phyloP scores from a whole-genome alignment of 2,888 invertebrate species.

The Drosophila mulleri region DNA sequence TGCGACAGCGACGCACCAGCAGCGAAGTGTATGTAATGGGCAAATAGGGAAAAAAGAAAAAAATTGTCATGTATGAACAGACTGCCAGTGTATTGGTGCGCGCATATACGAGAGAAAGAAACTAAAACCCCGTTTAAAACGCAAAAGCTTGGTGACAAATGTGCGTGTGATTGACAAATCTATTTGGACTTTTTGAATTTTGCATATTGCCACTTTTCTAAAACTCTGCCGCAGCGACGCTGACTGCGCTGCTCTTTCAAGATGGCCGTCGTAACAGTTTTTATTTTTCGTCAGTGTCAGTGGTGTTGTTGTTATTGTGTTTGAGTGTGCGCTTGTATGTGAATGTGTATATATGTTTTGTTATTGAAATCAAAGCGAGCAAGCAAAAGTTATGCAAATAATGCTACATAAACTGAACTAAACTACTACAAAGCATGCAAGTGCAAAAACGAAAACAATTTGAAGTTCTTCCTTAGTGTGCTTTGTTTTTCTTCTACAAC shows the following conservation, averaged over 20 bases:
- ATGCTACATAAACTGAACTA: conserved; percentile 34
- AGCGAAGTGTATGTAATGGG: conserved; percentile 59
- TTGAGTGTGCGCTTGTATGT: conserved; percentile 36
- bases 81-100: conserved; percentile 58
- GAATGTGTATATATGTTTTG: conserved; percentile 50
- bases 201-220: conserved; percentile 55
- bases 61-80: conserved; percentile 63
- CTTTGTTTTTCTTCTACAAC: conserved; percentile 43
- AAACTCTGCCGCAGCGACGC: conserved; percentile 40
- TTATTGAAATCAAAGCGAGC: conserved; percentile 57
- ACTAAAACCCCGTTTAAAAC: conserved; percentile 33
- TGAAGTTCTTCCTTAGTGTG: conserved; percentile 31
- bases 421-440: conserved; percentile 25
- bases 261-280: conserved; percentile 84
- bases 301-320: conserved; percentile 67
- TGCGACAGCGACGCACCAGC: conserved; percentile 51
- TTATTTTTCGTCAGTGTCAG: conserved; percentile 72
- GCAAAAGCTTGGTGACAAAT: conserved; percentile 34
- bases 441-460: conserved; percentile 50
- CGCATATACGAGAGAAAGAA: conserved; percentile 49
- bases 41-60: conserved; percentile 55
- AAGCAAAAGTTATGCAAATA: conserved; percentile 69
- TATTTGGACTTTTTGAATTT: conserved; percentile 57
- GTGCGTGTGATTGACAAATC: conserved; percentile 51
- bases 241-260: conserved; percentile 77